These are phyloP conservation scores for Rutilus rutilus DNA, from an alignment of 2,113 vertebrate genomes.

Conservation along the genomic window DNA sequence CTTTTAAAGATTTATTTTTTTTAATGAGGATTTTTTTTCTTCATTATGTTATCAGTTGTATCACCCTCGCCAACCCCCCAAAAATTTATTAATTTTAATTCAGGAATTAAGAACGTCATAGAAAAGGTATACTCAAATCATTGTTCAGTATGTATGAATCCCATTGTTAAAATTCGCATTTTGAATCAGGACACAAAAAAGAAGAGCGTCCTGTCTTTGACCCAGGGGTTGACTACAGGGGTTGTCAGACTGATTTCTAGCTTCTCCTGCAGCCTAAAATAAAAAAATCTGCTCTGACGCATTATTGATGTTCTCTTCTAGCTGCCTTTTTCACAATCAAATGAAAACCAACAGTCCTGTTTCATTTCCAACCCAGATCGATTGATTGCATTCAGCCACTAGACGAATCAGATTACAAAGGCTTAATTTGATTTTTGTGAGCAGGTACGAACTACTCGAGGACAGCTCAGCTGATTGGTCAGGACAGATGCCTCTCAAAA, in stretches of 20 bases:
- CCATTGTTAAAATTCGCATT: neutral
- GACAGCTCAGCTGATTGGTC: constrained; percentile 44
- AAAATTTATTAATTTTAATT: too few relatives aligned
- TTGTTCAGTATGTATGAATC: neutral
- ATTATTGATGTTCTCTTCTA: constrained; percentile 11
- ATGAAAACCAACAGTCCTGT: constrained; percentile 54
- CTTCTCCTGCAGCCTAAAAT: constrained; percentile 1
- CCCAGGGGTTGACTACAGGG: neutral
- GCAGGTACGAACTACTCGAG: constrained; percentile 51
- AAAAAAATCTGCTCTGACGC: neutral
- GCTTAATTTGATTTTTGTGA: constrained; percentile 48
- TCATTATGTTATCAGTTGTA: neutral
- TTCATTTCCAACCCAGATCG: constrained; percentile 54
- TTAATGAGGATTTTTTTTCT: neutral
- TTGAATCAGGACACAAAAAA: neutral
- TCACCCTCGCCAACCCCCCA: neutral
- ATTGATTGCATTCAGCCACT: constrained; percentile 58
- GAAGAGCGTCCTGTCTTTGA: neutral
- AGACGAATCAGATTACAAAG: constrained; percentile 53
- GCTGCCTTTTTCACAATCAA: constrained; percentile 39
- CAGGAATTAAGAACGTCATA: too few relatives aligned
- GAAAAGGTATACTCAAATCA: neutral
- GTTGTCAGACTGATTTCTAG: neutral
- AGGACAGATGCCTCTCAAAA: constrained; percentile 40
- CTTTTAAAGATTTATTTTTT: neutral